These are phyloP conservation scores for Heteronetta atricapilla DNA, from an alignment of 2,113 vertebrate species.

Conservation along the genomic window DNA sequence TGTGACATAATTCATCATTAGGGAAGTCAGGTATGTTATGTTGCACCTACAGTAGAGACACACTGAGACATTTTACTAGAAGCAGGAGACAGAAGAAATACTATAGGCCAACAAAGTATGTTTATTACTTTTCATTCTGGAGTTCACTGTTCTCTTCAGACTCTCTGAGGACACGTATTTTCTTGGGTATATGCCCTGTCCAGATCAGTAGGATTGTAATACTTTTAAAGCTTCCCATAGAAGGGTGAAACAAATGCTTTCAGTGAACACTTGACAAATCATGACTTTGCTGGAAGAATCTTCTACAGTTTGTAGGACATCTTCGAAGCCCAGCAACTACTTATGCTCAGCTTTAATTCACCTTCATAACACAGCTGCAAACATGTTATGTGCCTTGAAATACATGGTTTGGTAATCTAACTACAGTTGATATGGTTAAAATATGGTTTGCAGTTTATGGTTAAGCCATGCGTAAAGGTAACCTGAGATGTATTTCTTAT, in stretches of 20 bases:
- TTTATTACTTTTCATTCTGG: conserved; percentile 7
- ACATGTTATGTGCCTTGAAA: not conserved
- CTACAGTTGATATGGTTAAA: not conserved
- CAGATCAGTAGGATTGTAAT: not conserved
- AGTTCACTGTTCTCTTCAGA: not conserved
- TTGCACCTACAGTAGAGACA: conserved; percentile 15
- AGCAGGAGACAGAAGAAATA: not conserved
- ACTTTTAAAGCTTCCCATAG: not conserved
- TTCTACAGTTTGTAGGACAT: not conserved
- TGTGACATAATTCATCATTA: conserved; percentile 25
- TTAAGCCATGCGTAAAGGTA: not conserved
- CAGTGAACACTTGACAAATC: conserved; percentile 7
- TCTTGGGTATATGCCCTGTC: not conserved
- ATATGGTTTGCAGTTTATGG: not conserved
- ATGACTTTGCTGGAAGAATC: not conserved
- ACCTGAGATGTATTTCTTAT: not conserved
- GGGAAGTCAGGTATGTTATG: conserved; percentile 1
- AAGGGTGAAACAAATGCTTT: not conserved
- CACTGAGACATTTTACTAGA: not conserved
- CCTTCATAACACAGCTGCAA: not conserved
- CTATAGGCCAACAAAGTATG: not conserved
- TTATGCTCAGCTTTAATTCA: not conserved
- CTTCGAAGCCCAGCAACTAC: not conserved
- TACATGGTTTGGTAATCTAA: not conserved
- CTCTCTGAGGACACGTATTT: conserved; percentile 33